These are phyloP conservation scores for Varanus salvator DNA, from an alignment of 2,113 vertebrate species.

Conservation along the genomic window DNA sequence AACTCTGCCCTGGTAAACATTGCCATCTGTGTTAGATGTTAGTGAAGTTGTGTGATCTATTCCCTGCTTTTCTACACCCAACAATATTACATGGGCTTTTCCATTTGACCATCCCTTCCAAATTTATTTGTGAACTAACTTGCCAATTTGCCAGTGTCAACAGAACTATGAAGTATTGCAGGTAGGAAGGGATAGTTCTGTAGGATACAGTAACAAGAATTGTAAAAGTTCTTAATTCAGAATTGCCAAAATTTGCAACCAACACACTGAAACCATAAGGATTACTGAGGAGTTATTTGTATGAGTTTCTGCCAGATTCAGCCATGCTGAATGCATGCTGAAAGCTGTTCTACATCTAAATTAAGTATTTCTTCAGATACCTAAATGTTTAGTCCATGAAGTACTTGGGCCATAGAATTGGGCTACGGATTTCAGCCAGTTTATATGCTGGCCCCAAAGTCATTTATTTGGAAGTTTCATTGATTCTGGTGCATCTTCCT, in stretches of 20 bases:
- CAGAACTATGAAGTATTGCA: neutral
- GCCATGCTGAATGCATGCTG: neutral
- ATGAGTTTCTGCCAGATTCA: neutral
- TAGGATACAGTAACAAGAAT: conserved; percentile 3
- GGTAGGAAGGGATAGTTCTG: neutral
- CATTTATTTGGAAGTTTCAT: neutral
- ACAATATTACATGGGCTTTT: conserved; percentile 31
- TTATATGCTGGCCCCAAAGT: neutral
- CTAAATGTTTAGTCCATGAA: neutral
- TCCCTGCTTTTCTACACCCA: neutral
- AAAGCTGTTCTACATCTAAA: conserved; percentile 8
- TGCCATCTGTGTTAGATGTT: conserved; percentile 6
- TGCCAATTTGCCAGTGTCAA: conserved; percentile 7
- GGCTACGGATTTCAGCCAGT: neutral
- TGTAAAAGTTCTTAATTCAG: neutral
- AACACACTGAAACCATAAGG: neutral
- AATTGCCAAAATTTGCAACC: neutral
- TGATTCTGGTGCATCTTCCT: neutral
- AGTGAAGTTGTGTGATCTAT: neutral
- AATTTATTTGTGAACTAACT: neutral
- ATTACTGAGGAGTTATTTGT: neutral
- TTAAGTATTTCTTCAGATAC: neutral
- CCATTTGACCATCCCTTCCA: conserved; percentile 23
- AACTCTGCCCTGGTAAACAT: conserved; percentile 9
- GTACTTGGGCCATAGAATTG: neutral